Base-by-base conservation (phyloP, 2,888 invertebrate genomes). In the Timema cristinae region DNA sequence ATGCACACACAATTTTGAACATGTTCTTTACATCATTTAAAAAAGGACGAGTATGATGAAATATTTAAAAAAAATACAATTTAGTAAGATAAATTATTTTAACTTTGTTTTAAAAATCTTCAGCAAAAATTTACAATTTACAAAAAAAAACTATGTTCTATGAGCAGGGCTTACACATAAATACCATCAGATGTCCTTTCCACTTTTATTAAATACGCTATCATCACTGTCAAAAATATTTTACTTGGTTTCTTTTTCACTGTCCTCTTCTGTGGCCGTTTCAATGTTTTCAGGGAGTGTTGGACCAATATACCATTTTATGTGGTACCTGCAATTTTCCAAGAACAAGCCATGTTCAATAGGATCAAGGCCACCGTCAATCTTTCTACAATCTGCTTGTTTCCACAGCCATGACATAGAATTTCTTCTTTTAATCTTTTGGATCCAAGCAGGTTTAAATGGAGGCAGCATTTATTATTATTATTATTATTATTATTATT, bases 191-290 rank as follows among this genome's bases (percentile, higher is more conserved):
- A 52, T 52, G 52, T 59, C 16, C 16, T 59, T 16, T 6, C 16
- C 59, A 13, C 59, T 59, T 59, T 59, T 16, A 59, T 59, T 59
- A 16, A 7, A 59, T 15, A n/a, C 16, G 59, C 59, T 11, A 59
- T 11, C 16, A 11, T 52, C 52, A 8, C 59, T 59, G 7, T 59
- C 59, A 59, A n/a, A 15, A 59, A n/a, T 59, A 13, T 11, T 59
- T 59, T 59, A 7, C 16, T 11, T 16, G 15, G 7, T 16, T 59
- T 59, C 59, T 15, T 16, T 59, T 59, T 59, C 59, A 11, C 7
- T 59, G n/a, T 59, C 7, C 59, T 59, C 59, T 59, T 59, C 59
- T 59, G 59, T 59, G 59, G 16, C 59, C 16, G 59, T 59, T n/a
- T 59, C 59, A 59, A 59, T n/a, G 16, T 59, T 59, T 59, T 11